Conservation (phyloP, 2,113 vertebrate species). For the Terrapene triunguis region DNA sequence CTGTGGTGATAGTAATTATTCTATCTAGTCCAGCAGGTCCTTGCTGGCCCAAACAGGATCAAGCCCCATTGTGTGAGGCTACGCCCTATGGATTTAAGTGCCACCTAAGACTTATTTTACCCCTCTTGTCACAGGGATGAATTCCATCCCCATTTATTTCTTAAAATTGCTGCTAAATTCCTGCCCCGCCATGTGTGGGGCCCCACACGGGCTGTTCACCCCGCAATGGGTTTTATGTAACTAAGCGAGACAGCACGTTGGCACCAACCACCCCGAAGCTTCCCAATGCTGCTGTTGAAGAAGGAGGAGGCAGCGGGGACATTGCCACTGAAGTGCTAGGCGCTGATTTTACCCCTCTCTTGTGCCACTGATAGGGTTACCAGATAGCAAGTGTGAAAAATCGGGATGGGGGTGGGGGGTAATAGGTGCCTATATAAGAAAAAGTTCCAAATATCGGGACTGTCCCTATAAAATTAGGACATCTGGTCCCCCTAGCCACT, state of each 20-base stretch:
- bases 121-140: not conserved
- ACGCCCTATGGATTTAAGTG: not conserved
- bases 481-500: not conserved
- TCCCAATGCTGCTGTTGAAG: not conserved
- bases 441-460: too few relatives aligned
- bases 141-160: not conserved
- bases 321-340: not conserved
- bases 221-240: not conserved
- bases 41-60: not conserved
- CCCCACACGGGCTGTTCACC: not conserved
- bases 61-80: not conserved
- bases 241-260: not conserved
- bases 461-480: too few relatives aligned
- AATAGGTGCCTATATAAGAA: too few relatives aligned
- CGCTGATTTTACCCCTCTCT: not conserved
- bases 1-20: not conserved
- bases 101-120: not conserved
- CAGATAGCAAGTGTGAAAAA: too few relatives aligned
- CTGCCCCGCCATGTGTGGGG: not conserved
- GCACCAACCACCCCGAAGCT: not conserved
- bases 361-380: not conserved
- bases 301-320: not conserved
- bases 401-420: too few relatives aligned
- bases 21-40: not conserved
- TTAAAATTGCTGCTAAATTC: not conserved